These are phyloP conservation scores for Macquaria ambigua DNA, from an alignment of 2,113 vertebrate species.

Conservation along the genomic window DNA sequence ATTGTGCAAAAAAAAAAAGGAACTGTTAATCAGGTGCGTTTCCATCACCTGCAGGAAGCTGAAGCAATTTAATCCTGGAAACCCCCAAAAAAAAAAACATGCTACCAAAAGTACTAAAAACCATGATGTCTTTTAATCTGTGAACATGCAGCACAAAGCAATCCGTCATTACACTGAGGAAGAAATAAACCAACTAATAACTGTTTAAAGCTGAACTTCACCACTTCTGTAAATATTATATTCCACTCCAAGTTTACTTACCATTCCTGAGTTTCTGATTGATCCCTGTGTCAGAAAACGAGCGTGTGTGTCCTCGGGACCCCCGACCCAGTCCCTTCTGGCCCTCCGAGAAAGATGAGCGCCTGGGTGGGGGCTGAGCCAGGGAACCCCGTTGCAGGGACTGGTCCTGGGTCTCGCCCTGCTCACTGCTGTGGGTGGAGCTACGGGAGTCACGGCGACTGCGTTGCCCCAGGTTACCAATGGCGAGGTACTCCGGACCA, in stretches of 20 bases:
- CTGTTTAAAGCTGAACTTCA: not conserved
- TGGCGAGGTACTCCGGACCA: conserved; percentile 96
- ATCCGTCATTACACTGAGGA: not conserved
- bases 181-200: not conserved
- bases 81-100: too few species aligned
- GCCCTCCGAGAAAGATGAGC: conserved; percentile 94
- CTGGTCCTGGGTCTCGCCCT: conserved; percentile 53
- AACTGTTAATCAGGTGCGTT: not conserved
- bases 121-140: not conserved
- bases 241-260: conserved; percentile 63
- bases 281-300: conserved; percentile 93
- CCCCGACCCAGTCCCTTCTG: conserved; percentile 80
- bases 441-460: conserved; percentile 79
- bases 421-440: conserved; percentile 71
- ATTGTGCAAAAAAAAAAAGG: not conserved
- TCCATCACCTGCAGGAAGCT: not conserved
- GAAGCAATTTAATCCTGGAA: not conserved
- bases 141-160: not conserved
- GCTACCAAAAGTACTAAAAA: not conserved
- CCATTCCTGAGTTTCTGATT: conserved; percentile 88
- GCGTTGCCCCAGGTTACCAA: conserved; percentile 91
- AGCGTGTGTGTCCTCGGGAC: conserved; percentile 90
- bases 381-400: conserved; percentile 25
- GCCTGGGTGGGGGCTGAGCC: conserved; percentile 76
- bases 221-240: not conserved